These are phyloP conservation scores for Quadriops clusia DNA, from an alignment of 2,888 invertebrate species.

Conservation along the genomic window DNA sequence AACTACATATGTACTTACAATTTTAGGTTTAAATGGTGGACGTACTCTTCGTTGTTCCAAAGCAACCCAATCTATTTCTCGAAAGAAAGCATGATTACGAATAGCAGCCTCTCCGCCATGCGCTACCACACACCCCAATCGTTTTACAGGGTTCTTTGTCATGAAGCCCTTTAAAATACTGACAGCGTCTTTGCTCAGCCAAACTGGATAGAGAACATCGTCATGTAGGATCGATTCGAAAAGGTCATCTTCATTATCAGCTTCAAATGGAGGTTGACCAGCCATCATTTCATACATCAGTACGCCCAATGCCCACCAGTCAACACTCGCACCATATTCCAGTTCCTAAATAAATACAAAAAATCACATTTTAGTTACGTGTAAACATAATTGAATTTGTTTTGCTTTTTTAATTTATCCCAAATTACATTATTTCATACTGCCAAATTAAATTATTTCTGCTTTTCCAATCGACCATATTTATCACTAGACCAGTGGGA, in stretches of 20 bases:
- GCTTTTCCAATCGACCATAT: no score
- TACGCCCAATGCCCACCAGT: slow-evolving; percentile 97
- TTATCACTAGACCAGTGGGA: no score
- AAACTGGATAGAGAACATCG: slow-evolving; percentile 96
- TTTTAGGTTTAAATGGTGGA: slow-evolving; percentile 97
- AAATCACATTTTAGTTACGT: no score
- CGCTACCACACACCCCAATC: slow-evolving; percentile 77
- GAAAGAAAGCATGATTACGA: slow-evolving; percentile 81
- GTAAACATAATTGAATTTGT: no score
- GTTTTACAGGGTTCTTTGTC: slow-evolving; percentile 91
- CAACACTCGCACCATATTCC: slow-evolving; percentile 77
- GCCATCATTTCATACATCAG: slow-evolving; percentile 99
- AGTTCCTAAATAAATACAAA: slow-evolving; percentile 24
- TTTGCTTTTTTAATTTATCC: no score
- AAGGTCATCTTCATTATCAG: slow-evolving; percentile 98
- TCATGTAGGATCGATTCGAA: slow-evolving; percentile 98
- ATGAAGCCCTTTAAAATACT: slow-evolving; percentile 91
- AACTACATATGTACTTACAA: slow-evolving; percentile 53
- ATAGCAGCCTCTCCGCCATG: slow-evolving; percentile 76
- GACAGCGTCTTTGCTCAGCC: slow-evolving; percentile 85
- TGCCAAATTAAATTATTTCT: no score
- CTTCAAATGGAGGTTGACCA: slow-evolving; percentile 98
- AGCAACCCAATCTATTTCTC: slow-evolving; percentile 93
- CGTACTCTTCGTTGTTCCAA: slow-evolving; percentile 81
- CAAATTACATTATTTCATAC: no score